phyloP scores from a whole-genome alignment of 2,888 invertebrate species.

The Melieria picta region DNA sequence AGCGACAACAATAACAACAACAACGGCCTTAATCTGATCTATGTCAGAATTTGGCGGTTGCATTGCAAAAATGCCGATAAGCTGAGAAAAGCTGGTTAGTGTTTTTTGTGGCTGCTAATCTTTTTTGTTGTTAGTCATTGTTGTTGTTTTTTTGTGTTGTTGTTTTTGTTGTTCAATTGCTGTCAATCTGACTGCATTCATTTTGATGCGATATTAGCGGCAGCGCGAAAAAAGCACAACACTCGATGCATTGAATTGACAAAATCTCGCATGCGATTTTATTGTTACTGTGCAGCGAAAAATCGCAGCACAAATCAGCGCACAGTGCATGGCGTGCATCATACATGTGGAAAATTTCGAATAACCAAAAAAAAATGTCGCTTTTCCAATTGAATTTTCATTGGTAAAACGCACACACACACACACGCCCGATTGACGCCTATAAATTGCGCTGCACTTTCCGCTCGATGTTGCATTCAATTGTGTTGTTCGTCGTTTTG shows the following conservation, averaged over 20 bases:
- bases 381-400: too few species aligned
- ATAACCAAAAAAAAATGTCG: too few species aligned
- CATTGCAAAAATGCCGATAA: too few species aligned
- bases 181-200: background rate
- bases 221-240: too few species aligned
- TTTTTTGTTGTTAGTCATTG: background rate
- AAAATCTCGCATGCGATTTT: too few species aligned
- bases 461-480: constrained; percentile 4
- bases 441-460: constrained; percentile 1
- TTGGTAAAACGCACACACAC: background rate
- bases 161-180: background rate
- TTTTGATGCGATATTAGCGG: background rate
- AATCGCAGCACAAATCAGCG: too few species aligned
- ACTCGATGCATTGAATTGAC: too few species aligned
- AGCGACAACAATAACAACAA: background rate
- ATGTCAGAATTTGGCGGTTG: too few species aligned
- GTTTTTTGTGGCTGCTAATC: background rate
- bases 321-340: too few species aligned
- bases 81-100: background rate
- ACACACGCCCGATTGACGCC: background rate
- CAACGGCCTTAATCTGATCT: too few species aligned
- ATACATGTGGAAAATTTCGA: too few species aligned
- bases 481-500: background rate
- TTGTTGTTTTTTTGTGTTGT: background rate
- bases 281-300: too few species aligned